Conservation (phyloP, 2,113 vertebrate genomes). For the Proterorhinus semilunaris region DNA sequence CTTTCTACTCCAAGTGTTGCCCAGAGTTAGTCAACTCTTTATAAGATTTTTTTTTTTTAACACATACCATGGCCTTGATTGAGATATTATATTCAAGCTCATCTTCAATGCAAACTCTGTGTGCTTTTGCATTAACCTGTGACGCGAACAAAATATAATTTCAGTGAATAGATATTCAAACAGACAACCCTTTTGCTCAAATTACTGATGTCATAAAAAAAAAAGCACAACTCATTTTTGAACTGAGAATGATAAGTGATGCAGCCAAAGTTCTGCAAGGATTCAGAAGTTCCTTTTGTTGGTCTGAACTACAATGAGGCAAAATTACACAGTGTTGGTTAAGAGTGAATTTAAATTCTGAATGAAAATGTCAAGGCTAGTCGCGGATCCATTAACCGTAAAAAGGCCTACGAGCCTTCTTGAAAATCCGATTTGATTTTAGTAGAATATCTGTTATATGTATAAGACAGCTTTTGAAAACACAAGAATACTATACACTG, state of each 20-base stretch:
- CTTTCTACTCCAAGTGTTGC: background rate
- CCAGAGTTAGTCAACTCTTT: background rate
- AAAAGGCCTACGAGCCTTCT: too few species aligned
- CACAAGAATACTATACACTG: too few species aligned
- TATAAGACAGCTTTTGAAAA: too few species aligned
- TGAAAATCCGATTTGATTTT: too few species aligned
- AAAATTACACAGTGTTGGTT: background rate
- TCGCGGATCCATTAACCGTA: too few species aligned
- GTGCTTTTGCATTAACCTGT: background rate
- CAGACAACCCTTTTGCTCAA: background rate
- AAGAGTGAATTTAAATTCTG: background rate
- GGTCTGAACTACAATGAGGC: background rate
- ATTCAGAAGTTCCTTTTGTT: background rate
- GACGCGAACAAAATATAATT: background rate
- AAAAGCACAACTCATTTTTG: background rate
- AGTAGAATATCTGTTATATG: too few species aligned
- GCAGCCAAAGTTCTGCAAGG: conserved; percentile 9
- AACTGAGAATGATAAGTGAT: background rate
- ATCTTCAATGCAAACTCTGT: background rate
- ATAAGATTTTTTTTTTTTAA: background rate
- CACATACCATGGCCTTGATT: background rate
- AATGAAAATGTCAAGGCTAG: too few species aligned
- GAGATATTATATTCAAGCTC: background rate
- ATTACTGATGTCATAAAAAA: background rate
- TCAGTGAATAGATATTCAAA: background rate